These are phyloP conservation scores for Lottia scabra DNA, from an alignment of 2,888 invertebrate genomes.

Conservation along the genomic window DNA sequence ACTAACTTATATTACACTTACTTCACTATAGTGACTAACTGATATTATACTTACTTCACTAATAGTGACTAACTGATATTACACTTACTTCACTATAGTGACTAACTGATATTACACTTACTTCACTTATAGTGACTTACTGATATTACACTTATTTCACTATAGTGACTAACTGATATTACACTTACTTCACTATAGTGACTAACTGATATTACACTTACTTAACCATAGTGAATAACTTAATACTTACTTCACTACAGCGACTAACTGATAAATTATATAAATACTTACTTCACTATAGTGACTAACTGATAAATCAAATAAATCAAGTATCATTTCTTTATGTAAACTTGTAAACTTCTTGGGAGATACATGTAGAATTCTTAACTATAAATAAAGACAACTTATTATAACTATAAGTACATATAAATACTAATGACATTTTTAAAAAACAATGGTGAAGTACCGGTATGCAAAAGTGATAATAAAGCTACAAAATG, in stretches of 20 bases:
- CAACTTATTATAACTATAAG: too few relatives aligned
- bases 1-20: slow-evolving; percentile 76
- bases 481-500: too few relatives aligned
- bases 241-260: slow-evolving; percentile 75
- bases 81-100: slow-evolving; percentile 75
- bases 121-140: too few relatives aligned
- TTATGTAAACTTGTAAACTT: slow-evolving; percentile 76
- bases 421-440: too few relatives aligned
- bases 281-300: slow-evolving; percentile 77
- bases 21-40: slow-evolving; percentile 78
- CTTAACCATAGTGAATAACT: not conserved
- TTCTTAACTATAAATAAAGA: slow-evolving; percentile 62
- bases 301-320: slow-evolving; percentile 76
- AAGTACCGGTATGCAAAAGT: too few relatives aligned
- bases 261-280: not conserved
- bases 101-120: not conserved
- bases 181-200: slow-evolving; percentile 78
- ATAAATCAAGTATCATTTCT: slow-evolving; percentile 75
- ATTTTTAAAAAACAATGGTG: too few relatives aligned
- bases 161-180: slow-evolving; percentile 78
- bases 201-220: slow-evolving; percentile 78
- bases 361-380: slow-evolving; percentile 61
- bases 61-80: not conserved
- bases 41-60: too few relatives aligned
- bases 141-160: slow-evolving; percentile 72